phyloP scores from a whole-genome alignment of 2,797 vertebrate species.

The Tauraco hartlaubi region DNA sequence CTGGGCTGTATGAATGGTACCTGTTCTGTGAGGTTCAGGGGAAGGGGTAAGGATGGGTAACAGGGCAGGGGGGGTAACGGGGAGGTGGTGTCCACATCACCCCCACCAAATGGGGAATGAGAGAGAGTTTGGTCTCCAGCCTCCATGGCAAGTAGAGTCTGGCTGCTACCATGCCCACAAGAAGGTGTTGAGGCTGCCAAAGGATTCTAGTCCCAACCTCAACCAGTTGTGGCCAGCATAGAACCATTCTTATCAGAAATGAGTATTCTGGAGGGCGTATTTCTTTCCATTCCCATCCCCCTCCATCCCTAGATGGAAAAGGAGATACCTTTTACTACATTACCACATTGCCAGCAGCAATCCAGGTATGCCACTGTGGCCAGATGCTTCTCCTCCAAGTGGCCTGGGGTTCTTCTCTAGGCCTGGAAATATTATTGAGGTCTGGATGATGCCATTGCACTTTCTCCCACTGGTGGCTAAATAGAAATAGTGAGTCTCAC shows the following conservation, averaged over 20 bases:
- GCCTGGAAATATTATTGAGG: neutral
- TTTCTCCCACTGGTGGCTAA: neutral
- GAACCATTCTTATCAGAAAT: neutral
- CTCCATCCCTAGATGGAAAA: neutral
- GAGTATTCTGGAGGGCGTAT: neutral
- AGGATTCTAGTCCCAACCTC: neutral
- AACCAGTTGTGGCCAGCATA: neutral
- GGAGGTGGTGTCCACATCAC: neutral
- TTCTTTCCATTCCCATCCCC: neutral
- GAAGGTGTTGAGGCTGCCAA: neutral
- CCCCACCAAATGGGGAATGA: neutral
- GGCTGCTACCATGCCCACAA: neutral
- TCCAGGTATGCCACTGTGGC: neutral
- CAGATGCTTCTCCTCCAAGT: neutral
- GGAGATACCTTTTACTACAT: neutral
- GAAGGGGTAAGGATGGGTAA: neutral
- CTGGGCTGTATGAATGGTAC: neutral
- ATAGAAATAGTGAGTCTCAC: fast-evolving
- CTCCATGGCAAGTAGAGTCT: neutral
- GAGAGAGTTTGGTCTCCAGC: neutral
- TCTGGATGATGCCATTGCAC: neutral
- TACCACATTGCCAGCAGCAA: neutral
- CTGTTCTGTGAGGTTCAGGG: neutral
- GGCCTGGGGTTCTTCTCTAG: neutral
- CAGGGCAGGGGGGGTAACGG: fast-evolving